Conservation (phyloP, 2,888 invertebrate species). For the Microctonus aethiopoides region DNA sequence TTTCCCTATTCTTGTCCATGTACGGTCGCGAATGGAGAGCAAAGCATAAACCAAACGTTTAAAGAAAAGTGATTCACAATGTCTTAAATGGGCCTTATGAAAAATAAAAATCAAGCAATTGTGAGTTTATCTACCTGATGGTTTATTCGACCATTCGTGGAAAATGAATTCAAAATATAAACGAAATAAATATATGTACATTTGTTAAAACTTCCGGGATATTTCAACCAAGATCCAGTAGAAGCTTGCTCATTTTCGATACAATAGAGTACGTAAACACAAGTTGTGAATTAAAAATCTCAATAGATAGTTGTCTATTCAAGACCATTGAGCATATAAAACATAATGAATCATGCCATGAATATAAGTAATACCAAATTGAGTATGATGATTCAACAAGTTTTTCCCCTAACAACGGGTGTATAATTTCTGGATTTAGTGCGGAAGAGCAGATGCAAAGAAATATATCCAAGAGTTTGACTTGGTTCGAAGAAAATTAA, state of each 20-base stretch:
- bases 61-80: constrained; percentile 15
- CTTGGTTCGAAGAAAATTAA: neutral
- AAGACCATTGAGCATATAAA: neutral
- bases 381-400: neutral
- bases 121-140: constrained; percentile 22
- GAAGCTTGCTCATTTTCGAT: no score
- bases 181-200: neutral
- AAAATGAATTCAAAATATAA: neutral
- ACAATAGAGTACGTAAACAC: no score
- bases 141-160: constrained; percentile 23
- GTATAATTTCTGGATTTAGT: neutral
- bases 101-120: constrained; percentile 18
- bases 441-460: neutral
- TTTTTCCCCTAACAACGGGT: neutral
- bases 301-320: no score
- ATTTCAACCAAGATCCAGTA: neutral
- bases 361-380: constrained; percentile 2
- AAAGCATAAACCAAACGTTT: neutral
- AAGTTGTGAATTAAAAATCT: no score
- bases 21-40: neutral
- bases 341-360: neutral
- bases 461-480: neutral
- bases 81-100: constrained; percentile 25
- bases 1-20: constrained; percentile 1
- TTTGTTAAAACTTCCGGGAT: constrained; percentile 17